These are phyloP conservation scores for Eupelmus urozonus DNA, from an alignment of 2,888 invertebrate species.

Conservation along the genomic window DNA sequence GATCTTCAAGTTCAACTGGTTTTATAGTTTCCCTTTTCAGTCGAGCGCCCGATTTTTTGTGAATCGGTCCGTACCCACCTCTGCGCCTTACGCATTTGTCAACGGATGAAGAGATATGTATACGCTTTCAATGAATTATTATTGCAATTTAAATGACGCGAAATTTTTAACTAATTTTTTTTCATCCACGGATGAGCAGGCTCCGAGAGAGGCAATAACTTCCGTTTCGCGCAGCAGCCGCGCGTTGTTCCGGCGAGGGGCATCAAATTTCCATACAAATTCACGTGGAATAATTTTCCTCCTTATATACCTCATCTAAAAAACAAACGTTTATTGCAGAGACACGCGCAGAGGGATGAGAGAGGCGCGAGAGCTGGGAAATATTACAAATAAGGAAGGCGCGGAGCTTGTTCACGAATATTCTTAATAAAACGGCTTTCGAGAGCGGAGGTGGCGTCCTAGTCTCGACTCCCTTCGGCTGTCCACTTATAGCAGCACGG, in stretches of 20 bases:
- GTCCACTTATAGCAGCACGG: constrained; percentile 24
- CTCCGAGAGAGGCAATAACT: constrained; percentile 24
- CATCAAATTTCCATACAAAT: constrained; percentile 54
- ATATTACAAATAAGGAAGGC: constrained; percentile 11
- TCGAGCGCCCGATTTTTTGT: no score
- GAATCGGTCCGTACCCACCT: no score
- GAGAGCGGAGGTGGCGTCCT: constrained; percentile 21
- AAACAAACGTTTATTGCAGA: constrained; percentile 38
- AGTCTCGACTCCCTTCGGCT: background rate
- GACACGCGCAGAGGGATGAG: constrained; percentile 4
- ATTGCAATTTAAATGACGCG: background rate
- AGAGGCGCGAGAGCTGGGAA: background rate
- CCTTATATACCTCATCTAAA: background rate
- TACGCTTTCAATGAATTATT: constrained; percentile 22
- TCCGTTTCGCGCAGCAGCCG: background rate
- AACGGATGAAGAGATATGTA: no score
- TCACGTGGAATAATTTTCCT: constrained; percentile 39
- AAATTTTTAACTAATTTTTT: constrained; percentile 20
- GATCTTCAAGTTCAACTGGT: no score
- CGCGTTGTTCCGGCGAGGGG: constrained; percentile 4
- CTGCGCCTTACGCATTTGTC: no score
- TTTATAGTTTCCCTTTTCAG: no score
- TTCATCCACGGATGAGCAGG: background rate
- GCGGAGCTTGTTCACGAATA: constrained; percentile 21
- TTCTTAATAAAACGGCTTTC: constrained; percentile 51